phyloP scores from a whole-genome alignment of 1,140 invertebrate genomes.

The Trachymyrmex cornetzi region DNA sequence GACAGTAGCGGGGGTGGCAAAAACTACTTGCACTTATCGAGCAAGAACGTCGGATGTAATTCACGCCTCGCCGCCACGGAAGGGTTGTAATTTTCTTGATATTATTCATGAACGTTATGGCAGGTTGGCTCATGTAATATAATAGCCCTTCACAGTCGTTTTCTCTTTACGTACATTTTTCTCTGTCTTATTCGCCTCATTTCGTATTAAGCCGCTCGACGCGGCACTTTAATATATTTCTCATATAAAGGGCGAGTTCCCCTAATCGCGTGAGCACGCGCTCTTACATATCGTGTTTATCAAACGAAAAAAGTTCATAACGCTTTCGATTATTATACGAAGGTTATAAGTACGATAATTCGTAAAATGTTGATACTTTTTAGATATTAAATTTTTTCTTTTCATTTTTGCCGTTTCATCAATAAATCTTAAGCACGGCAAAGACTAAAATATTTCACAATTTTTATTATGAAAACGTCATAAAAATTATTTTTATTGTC shows the following conservation, averaged over 20 bases:
- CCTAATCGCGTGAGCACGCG: conserved; percentile 52
- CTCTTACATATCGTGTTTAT: conserved; percentile 41
- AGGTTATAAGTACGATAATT: conserved; percentile 41
- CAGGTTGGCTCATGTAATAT: conserved; percentile 54
- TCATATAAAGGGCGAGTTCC: conserved; percentile 35
- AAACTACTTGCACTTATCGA: conserved; percentile 59
- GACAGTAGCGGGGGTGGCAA: conserved; percentile 25
- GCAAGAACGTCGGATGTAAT: conserved; percentile 57
- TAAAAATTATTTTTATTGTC: background rate
- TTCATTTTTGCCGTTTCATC: background rate
- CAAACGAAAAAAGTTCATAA: conserved; percentile 36
- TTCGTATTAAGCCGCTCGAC: conserved; percentile 46
- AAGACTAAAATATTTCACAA: background rate
- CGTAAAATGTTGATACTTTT: background rate
- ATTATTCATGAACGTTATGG: conserved; percentile 62
- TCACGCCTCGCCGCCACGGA: conserved; percentile 53
- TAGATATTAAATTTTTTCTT: background rate
- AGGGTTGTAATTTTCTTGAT: conserved; percentile 60
- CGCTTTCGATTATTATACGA: conserved; percentile 24
- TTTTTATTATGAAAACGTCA: background rate
- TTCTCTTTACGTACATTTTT: conserved; percentile 48
- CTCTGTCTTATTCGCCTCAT: conserved; percentile 56
- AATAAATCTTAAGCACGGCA: background rate
- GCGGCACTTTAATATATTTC: conserved; percentile 52
- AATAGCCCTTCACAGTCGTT: conserved; percentile 35